These are phyloP conservation scores for Glaucomys volans DNA, from an alignment of 2,113 vertebrate genomes.

Conservation along the genomic window DNA sequence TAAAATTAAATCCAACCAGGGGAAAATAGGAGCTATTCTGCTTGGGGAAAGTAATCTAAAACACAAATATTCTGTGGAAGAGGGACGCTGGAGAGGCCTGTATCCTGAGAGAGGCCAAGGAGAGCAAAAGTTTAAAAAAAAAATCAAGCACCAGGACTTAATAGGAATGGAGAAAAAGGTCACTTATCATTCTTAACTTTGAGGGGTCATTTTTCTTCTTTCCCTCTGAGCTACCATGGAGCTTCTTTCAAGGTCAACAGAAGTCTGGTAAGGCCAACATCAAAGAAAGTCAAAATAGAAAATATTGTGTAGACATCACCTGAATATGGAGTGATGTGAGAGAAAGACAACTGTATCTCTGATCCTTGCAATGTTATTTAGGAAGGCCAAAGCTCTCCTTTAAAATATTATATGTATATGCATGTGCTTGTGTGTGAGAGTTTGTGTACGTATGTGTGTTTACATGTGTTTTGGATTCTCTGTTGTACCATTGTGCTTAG, in stretches of 20 bases:
- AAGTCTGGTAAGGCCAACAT: background rate
- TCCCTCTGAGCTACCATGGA: background rate
- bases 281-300: background rate
- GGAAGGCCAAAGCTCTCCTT: background rate
- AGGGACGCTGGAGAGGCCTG: constrained; percentile 52
- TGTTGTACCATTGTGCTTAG: background rate
- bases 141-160: background rate
- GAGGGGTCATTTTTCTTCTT: constrained; percentile 17
- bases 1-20: constrained; percentile 70
- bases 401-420: background rate
- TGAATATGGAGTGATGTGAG: background rate
- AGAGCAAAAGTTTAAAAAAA: constrained; percentile 34
- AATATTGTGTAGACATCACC: background rate
- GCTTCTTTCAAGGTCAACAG: constrained; percentile 36
- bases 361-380: background rate
- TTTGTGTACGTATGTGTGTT: background rate
- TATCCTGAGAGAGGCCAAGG: background rate
- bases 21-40: constrained; percentile 49
- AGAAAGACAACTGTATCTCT: background rate
- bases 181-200: background rate
- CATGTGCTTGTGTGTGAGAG: background rate
- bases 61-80: constrained; percentile 64
- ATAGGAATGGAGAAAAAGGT: background rate
- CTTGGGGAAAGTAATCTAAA: constrained; percentile 67
- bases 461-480: background rate